These are phyloP conservation scores for Dicranocentrus wangi DNA, from an alignment of 2,888 invertebrate genomes.

Conservation along the genomic window DNA sequence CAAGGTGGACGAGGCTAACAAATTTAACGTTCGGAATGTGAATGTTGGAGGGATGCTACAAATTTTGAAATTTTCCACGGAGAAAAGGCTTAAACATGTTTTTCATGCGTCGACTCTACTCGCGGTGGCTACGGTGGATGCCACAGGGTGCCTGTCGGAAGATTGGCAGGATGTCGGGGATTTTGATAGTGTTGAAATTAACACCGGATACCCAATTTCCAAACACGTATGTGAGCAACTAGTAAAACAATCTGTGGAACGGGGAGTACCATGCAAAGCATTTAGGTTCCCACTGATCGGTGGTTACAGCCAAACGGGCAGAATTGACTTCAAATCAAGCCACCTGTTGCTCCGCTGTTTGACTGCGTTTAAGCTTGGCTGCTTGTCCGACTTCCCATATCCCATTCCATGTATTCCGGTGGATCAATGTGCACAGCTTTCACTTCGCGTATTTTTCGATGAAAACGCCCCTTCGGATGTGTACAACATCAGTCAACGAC, in stretches of 20 bases:
- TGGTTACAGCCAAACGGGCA: neutral
- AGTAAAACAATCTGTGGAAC: slow-evolving; percentile 38
- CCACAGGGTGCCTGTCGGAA: neutral
- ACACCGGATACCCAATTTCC: neutral
- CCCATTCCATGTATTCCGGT: neutral
- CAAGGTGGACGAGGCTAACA: neutral
- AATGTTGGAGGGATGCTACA: slow-evolving; percentile 2
- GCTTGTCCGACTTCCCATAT: neutral
- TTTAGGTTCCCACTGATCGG: slow-evolving; percentile 22
- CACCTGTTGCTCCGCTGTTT: neutral
- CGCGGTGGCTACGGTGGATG: neutral
- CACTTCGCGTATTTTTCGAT: neutral
- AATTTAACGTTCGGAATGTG: neutral
- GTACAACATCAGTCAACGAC: neutral
- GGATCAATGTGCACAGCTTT: neutral
- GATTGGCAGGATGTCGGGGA: slow-evolving; percentile 11
- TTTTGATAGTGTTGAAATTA: slow-evolving; percentile 10
- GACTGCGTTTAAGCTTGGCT: neutral
- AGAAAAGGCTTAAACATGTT: neutral
- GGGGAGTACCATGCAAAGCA: slow-evolving; percentile 61
- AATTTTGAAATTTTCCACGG: neutral
- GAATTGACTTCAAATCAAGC: neutral
- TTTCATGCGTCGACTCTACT: neutral
- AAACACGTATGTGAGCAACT: slow-evolving; percentile 59
- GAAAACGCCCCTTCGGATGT: neutral